Percentiles rank a stretch among this genome's conserved stretches.
Conservation (phyloP, 2,888 invertebrate genomes). For the Apantesis nais region DNA sequence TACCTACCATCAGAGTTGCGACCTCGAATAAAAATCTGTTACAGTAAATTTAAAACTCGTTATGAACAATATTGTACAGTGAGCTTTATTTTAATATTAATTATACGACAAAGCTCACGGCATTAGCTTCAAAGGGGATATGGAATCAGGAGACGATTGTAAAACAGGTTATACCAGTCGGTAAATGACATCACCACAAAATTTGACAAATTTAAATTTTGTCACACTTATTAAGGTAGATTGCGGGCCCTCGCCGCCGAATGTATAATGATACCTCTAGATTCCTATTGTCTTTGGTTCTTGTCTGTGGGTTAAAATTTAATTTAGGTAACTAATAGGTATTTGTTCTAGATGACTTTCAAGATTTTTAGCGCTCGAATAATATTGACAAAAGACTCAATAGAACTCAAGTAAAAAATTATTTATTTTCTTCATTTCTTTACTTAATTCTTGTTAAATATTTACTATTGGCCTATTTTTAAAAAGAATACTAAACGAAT, state of each 20-base stretch:
- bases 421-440: background rate
- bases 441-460: background rate
- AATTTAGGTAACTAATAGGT: background rate
- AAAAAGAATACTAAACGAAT: background rate
- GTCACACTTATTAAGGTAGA: constrained; percentile 33
- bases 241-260: constrained; percentile 22
- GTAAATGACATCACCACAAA: constrained; percentile 36
- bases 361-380: background rate
- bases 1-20: background rate
- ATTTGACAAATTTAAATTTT: constrained; percentile 30
- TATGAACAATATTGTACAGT: background rate
- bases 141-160: constrained; percentile 16
- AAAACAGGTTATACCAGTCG: constrained; percentile 22
- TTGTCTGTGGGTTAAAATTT: background rate
- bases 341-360: background rate
- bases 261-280: constrained; percentile 27
- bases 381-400: background rate
- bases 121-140: constrained; percentile 20
- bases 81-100: constrained; percentile 7
- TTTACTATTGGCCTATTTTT: background rate
- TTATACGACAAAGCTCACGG: constrained; percentile 3
- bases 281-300: background rate
- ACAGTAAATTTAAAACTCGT: background rate
- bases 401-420: too few species aligned
- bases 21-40: background rate